Evolutionary conservation across 1,140 invertebrate species (phyloP).

Genomic region (Gryllus bimaculatus): DNA sequence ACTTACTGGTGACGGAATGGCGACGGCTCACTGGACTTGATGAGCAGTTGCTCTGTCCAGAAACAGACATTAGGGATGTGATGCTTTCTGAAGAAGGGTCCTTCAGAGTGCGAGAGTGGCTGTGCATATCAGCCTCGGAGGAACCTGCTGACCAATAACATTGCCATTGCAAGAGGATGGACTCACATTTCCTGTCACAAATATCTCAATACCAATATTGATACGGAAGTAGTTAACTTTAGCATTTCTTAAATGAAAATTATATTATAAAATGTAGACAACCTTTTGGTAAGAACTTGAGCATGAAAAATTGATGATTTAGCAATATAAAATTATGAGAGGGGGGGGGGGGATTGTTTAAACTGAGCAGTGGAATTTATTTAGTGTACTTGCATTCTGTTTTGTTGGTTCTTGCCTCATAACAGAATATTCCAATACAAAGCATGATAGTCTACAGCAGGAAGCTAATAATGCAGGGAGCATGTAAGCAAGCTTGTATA

Average conservation of each 20-base stretch:
- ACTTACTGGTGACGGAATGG: constrained; percentile 70
- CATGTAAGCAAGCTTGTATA: too few relatives aligned
- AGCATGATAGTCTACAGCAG: too few relatives aligned
- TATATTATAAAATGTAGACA: neutral
- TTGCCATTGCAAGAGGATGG: neutral
- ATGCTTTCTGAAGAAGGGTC: constrained; percentile 58
- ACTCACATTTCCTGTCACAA: neutral
- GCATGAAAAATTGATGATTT: too few relatives aligned
- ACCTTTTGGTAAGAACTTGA: too few relatives aligned
- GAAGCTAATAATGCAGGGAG: too few relatives aligned
- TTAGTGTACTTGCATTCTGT: too few relatives aligned
- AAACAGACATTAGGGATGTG: constrained; percentile 67
- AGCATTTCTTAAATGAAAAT: neutral
- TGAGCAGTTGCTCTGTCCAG: constrained; percentile 63
- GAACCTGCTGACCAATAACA: constrained; percentile 33
- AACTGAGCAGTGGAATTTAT: too few relatives aligned
- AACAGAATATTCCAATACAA: too few relatives aligned
- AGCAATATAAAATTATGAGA: too few relatives aligned
- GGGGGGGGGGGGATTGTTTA: too few relatives aligned
- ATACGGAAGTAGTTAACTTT: neutral
- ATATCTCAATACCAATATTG: neutral
- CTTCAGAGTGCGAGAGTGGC: constrained; percentile 31
- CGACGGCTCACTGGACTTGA: constrained; percentile 66
- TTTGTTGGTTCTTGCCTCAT: too few relatives aligned
- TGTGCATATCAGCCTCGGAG: constrained; percentile 38